Conservation (phyloP, 2,797 vertebrate genomes). For the Benthosema pterotum region DNA sequence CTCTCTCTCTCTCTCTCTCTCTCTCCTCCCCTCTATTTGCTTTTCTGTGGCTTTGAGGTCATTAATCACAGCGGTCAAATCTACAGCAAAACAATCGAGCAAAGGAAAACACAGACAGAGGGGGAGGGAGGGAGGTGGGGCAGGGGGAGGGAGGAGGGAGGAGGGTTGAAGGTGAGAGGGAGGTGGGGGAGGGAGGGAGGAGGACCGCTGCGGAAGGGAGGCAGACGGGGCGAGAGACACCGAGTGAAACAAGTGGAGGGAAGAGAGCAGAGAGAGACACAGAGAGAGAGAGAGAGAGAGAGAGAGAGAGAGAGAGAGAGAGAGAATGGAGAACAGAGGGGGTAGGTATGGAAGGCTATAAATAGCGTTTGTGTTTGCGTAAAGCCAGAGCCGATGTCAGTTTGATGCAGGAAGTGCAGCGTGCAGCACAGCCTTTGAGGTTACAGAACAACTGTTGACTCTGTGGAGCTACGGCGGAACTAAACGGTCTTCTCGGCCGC, state of each 20-base stretch:
- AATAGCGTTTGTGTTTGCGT: slow-evolving; percentile 73
- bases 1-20: slow-evolving; percentile 31
- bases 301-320: slow-evolving; percentile 49
- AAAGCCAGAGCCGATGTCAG: slow-evolving; percentile 70
- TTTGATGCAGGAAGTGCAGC: slow-evolving; percentile 64
- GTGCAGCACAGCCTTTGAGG: slow-evolving; percentile 46
- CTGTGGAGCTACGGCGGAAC: slow-evolving; percentile 29
- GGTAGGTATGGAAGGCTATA: slow-evolving; percentile 57
- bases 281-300: slow-evolving; percentile 17
- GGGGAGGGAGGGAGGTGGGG: neutral
- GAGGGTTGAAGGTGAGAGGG: slow-evolving; percentile 43
- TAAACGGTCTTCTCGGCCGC: too few relatives aligned
- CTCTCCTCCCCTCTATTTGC: slow-evolving; percentile 57
- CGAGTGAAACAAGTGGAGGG: slow-evolving; percentile 15
- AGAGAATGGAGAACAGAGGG: slow-evolving; percentile 19
- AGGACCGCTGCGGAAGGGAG: slow-evolving; percentile 40
- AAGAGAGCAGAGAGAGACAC: slow-evolving; percentile 11
- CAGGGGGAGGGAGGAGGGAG: neutral
- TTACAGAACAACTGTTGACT: slow-evolving; percentile 63
- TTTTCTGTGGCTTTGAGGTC: slow-evolving; percentile 71
- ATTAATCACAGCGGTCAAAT: slow-evolving; percentile 78
- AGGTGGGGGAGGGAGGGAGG: slow-evolving; percentile 28
- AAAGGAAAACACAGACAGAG: slow-evolving; percentile 61
- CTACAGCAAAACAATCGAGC: slow-evolving; percentile 71
- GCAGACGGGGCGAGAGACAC: slow-evolving; percentile 27